phyloP scores from a whole-genome alignment of 2,797 vertebrate genomes.

The Pelochelys cantorii region DNA sequence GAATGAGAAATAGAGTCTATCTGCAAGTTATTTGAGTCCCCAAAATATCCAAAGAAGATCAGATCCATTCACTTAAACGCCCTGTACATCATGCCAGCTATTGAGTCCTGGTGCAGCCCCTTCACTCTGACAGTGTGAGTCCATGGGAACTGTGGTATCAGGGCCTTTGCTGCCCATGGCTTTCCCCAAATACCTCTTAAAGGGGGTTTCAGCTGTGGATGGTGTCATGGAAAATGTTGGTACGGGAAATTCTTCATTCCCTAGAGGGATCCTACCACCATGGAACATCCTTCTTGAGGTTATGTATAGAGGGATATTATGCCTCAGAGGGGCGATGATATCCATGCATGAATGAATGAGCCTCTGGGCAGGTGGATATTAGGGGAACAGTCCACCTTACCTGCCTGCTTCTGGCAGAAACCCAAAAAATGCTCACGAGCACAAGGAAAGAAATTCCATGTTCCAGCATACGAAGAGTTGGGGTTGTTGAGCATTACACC shows the following conservation, averaged over 20 bases:
- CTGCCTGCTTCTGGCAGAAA: constrained; percentile 90
- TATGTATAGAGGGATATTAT: neutral
- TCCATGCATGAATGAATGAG: neutral
- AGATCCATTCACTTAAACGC: neutral
- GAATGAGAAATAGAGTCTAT: neutral
- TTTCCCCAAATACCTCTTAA: neutral
- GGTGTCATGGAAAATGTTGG: neutral
- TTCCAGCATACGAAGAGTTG: constrained; percentile 87
- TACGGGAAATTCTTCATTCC: neutral
- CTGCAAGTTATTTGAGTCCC: neutral
- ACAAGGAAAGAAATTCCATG: constrained; percentile 93
- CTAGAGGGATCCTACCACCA: neutral
- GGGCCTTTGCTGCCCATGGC: neutral
- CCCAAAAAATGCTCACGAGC: constrained; percentile 78
- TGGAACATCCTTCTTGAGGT: neutral
- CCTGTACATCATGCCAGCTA: neutral
- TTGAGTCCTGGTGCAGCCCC: accelerated
- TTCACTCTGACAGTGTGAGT: neutral
- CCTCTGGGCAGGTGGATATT: neutral
- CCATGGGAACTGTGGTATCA: neutral
- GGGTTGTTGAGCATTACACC: constrained; percentile 87
- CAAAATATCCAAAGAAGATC: neutral
- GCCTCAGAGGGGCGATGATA: neutral
- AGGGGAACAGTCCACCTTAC: constrained; percentile 76
- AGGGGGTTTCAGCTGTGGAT: neutral